Evolutionary conservation across 2,888 invertebrate species (phyloP).

Genomic region (Philhelius pedissequus): DNA sequence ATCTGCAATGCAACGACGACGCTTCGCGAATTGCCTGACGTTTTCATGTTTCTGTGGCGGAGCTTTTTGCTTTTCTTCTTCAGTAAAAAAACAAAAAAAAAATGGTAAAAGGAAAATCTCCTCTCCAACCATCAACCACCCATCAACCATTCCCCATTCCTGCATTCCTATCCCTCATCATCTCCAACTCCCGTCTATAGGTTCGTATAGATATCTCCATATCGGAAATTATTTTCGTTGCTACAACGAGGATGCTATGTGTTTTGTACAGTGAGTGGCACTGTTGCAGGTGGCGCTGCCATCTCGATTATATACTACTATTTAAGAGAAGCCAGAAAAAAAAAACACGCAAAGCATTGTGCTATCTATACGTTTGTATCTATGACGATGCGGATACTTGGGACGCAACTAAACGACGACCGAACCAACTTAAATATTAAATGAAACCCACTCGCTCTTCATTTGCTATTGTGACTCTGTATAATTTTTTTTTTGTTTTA

Average conservation of each 20-base stretch:
- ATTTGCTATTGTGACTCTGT: slow-evolving; percentile 60
- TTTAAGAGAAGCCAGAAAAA: slow-evolving; percentile 52
- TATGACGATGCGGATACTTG: slow-evolving; percentile 60
- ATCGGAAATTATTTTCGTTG: slow-evolving; percentile 62
- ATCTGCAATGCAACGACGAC: slow-evolving; percentile 34
- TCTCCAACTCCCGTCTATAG: not conserved
- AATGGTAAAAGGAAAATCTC: slow-evolving; percentile 2
- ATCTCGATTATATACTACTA: slow-evolving; percentile 61
- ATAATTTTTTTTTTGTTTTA: slow-evolving; percentile 26
- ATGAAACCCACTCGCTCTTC: slow-evolving; percentile 64
- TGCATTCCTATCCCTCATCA: not conserved
- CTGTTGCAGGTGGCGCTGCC: slow-evolving; percentile 65
- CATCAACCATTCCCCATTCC: not conserved
- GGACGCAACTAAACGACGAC: slow-evolving; percentile 59
- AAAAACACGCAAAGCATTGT: slow-evolving; percentile 49
- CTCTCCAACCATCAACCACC: not conserved
- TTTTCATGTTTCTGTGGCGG: slow-evolving; percentile 51
- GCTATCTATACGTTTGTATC: slow-evolving; percentile 13
- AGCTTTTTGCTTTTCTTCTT: slow-evolving; percentile 42
- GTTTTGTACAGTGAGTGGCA: slow-evolving; percentile 47
- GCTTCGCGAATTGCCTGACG: slow-evolving; percentile 41
- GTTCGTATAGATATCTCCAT: slow-evolving; percentile 55
- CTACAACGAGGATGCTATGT: slow-evolving; percentile 48
- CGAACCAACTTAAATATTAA: slow-evolving; percentile 67
- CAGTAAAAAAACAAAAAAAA: slow-evolving; percentile 14